These are phyloP conservation scores for Chamaea fasciata DNA, from an alignment of 2,113 vertebrate genomes.

Conservation along the genomic window DNA sequence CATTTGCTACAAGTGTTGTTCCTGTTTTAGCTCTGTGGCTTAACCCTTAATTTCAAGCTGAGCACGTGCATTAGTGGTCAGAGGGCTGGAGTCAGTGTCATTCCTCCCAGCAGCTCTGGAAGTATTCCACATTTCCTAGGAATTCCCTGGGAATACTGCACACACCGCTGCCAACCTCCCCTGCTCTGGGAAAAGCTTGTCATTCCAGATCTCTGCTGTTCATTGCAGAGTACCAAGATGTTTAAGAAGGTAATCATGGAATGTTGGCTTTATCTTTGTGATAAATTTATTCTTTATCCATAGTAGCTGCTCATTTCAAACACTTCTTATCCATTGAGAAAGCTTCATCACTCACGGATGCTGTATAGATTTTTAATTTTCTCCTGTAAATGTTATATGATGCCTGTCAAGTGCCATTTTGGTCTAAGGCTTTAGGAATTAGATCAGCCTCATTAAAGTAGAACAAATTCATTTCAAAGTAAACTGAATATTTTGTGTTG, in stretches of 20 bases:
- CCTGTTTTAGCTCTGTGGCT: background rate
- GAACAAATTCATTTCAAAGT: slow-evolving; percentile 35
- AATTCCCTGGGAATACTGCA: background rate
- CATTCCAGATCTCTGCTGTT: background rate
- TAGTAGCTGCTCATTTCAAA: slow-evolving; percentile 16
- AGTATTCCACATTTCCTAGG: background rate
- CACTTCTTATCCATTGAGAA: background rate
- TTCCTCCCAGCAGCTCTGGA: background rate
- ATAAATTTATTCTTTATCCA: background rate
- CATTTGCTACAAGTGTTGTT: background rate
- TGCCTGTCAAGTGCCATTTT: background rate
- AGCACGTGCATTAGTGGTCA: background rate
- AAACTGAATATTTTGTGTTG: background rate
- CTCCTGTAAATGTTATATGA: background rate
- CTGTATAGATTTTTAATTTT: slow-evolving; percentile 37
- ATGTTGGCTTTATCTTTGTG: background rate
- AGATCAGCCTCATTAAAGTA: slow-evolving; percentile 28
- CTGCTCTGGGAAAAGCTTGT: background rate
- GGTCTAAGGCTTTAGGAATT: background rate
- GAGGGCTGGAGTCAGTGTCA: background rate
- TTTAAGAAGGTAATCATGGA: background rate
- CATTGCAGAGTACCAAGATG: background rate
- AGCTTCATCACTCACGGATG: background rate
- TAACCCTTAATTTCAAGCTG: background rate
- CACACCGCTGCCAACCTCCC: background rate